Base-by-base conservation (phyloP, 1,140 invertebrate genomes). In the Panagrolaimus sp. region DNA sequence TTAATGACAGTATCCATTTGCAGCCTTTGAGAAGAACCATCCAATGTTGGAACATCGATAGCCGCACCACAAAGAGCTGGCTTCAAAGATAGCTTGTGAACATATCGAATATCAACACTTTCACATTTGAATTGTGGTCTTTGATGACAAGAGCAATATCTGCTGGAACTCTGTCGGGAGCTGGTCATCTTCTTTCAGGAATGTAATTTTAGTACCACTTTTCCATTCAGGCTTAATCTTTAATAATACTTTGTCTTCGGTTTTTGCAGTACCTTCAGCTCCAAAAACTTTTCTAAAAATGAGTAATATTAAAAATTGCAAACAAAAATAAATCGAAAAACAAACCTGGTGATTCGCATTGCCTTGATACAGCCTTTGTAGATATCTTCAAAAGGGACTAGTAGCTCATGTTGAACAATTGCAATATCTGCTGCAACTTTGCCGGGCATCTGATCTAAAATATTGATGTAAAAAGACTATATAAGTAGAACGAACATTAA, bases 201-300 rank as follows among this genome's bases (percentile, higher is more conserved):
- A 99, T 71, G 95, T 98, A 70, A 99, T 96, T 85, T 94, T 96
- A 0, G 96, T 99, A 15, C 96, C 95, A 17, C 94, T 92, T 86
- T 96, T 97, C 96, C 96, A 99, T 15, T 96, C 96, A 21, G 93
- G 94, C 84, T 98, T 98, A 2, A 99, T 92, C 75, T 93, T 93
- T 71, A 99, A 96, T 8, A 99, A 86, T 48, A 98, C 92, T 87
- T 99, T 99, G 82, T 98, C 96, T 84, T 98, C 93, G 78, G 95
- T 93, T 74, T 89, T 90, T 8, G 84, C 85, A 0, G 90, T 88
- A 68, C 86, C 83, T 62, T 92, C 93, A 84, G 97, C 93, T 6
- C 89, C 84, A 8, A 78, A 64, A 66, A 80, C 69, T 47, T 80
- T 77, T 17, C 76, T 78, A 32, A 44, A 77, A 52, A 44, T 28